Evolutionary conservation across 2,797 vertebrate species (phyloP).

Genomic region (Gouania willdenowi): DNA sequence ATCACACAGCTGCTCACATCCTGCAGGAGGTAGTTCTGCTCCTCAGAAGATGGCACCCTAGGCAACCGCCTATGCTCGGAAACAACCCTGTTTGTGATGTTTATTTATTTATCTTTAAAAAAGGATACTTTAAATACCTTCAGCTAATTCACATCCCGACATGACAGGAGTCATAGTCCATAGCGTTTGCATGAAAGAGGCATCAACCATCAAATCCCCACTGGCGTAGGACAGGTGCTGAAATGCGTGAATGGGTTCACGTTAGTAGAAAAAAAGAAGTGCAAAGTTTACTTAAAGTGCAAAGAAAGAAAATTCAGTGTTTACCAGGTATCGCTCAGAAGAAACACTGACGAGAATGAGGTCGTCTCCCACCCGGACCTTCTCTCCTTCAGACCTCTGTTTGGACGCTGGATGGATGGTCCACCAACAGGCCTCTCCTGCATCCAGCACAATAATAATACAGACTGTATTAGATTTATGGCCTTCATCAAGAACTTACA

Average conservation of each 20-base stretch:
- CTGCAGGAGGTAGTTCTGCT: too few relatives aligned
- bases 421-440: constrained; percentile 96
- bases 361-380: constrained; percentile 92
- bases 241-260: background rate
- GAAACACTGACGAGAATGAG: constrained; percentile 94
- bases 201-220: constrained; percentile 91
- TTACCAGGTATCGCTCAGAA: constrained; percentile 93
- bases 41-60: too few relatives aligned
- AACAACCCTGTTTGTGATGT: too few relatives aligned
- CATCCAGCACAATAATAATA: background rate
- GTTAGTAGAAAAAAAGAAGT: background rate
- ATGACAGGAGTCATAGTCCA: constrained; percentile 97
- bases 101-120: too few relatives aligned
- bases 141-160: constrained; percentile 86
- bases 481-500: too few relatives aligned
- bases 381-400: constrained; percentile 92
- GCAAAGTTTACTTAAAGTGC: background rate
- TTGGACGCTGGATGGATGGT: constrained; percentile 93
- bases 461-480: too few relatives aligned
- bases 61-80: too few relatives aligned
- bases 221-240: constrained; percentile 93
- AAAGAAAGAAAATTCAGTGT: too few relatives aligned
- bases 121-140: constrained; percentile 80
- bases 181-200: constrained; percentile 96
- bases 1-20: too few relatives aligned